Conservation (phyloP, 2,797 vertebrate genomes). For the Bradypodion ventrale region DNA sequence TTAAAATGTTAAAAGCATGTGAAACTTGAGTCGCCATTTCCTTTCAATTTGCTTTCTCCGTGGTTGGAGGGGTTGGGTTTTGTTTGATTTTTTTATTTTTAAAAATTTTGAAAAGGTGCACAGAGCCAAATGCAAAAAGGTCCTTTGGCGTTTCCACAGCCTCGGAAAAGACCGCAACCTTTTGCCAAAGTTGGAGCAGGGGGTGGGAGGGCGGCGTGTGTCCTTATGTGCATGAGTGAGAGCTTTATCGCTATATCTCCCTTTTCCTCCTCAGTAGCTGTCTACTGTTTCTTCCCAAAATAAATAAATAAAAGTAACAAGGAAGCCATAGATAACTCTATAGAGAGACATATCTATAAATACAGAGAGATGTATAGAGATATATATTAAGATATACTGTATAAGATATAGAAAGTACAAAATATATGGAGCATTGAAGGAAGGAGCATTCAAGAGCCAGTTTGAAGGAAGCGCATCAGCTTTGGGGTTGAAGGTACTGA, state of each 20-base stretch:
- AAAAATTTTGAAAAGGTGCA: not conserved
- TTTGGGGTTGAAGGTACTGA: too few species aligned
- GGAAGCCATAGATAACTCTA: constrained; percentile 30
- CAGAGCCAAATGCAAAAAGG: not conserved
- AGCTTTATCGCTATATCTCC: too few species aligned
- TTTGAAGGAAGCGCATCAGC: not conserved
- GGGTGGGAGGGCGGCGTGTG: not conserved
- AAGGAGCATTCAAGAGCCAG: too few species aligned
- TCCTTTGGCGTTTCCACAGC: not conserved
- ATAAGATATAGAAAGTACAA: constrained; percentile 9
- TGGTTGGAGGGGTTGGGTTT: too few species aligned
- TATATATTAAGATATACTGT: constrained; percentile 28
- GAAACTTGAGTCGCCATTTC: not conserved
- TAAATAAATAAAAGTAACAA: not conserved
- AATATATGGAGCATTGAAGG: constrained; percentile 2
- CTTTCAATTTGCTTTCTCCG: constrained; percentile 9
- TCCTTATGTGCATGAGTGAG: not conserved
- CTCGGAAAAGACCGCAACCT: too few species aligned
- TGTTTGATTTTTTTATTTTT: too few species aligned
- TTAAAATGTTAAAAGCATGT: constrained; percentile 32
- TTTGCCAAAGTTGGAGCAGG: not conserved
- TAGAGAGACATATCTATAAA: constrained; percentile 15
- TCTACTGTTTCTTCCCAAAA: constrained; percentile 19
- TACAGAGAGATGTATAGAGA: constrained; percentile 10
- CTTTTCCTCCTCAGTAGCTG: not conserved